A percentile compares a stretch with the other conserved stretches of the same genome.
Evolutionary conservation across 23 tunicate genomes (phyloP).

Genomic region (Trididemnum nubilum): DNA sequence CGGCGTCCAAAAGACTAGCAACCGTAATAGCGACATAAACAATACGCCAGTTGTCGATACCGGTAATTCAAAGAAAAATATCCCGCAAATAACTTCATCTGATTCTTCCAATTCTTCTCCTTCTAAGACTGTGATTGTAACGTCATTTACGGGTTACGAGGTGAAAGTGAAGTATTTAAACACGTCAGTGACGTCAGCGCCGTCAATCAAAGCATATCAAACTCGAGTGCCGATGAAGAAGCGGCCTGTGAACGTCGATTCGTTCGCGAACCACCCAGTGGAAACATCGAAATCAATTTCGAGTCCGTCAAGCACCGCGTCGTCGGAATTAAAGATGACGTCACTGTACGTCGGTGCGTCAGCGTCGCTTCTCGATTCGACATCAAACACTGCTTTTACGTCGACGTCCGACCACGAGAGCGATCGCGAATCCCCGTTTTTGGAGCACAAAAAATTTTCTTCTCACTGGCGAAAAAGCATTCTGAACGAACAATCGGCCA

Average conservation of each 20-base stretch:
- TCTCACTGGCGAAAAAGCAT: conserved; percentile 39
- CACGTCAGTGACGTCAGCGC: not conserved
- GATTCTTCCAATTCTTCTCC: not conserved
- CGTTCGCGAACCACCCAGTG: not conserved
- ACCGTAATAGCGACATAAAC: not conserved
- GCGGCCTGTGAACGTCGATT: conserved; percentile 25
- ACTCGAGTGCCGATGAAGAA: conserved; percentile 58
- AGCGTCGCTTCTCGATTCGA: conserved; percentile 38
- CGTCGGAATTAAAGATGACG: conserved; percentile 41
- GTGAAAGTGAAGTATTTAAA: conserved; percentile 60
- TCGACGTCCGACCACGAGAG: conserved; percentile 62
- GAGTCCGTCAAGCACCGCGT: not conserved
- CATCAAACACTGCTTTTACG: not conserved
- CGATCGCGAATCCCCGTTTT: conserved; percentile 52
- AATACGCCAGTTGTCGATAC: not conserved
- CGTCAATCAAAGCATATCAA: conserved; percentile 17
- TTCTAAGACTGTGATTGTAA: conserved; percentile 9
- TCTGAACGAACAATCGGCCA: not conserved
- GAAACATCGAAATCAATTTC: not conserved
- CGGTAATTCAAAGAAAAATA: not conserved
- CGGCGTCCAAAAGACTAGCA: not conserved
- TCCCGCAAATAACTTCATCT: not conserved
- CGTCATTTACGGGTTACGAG: conserved; percentile 59
- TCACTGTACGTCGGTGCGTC: conserved; percentile 72
- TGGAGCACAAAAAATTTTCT: conserved; percentile 18